Percentiles rank a stretch among this genome's conserved stretches.
Conservation (phyloP, 1,140 invertebrate genomes). For the Andricus grossulariae region DNA sequence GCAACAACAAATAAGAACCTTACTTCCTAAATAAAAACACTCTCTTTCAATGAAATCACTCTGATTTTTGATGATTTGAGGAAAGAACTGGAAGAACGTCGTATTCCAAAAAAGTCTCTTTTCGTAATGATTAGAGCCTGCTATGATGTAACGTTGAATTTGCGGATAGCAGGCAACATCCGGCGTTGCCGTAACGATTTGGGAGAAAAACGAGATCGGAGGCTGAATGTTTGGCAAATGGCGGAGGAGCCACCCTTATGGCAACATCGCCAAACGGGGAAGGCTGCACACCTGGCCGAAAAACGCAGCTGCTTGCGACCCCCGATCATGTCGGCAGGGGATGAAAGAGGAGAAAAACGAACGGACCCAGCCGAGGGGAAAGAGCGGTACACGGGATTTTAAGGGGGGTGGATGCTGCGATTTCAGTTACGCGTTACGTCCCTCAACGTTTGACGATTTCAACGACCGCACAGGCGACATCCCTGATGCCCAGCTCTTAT, state of each 20-base stretch:
- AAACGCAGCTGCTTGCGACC: slow-evolving; percentile 69
- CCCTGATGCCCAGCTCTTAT: background rate
- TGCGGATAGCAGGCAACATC: slow-evolving; percentile 34
- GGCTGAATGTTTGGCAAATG: slow-evolving; percentile 52
- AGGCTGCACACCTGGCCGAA: slow-evolving; percentile 72
- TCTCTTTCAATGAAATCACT: too few relatives aligned
- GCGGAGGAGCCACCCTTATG: slow-evolving; percentile 60
- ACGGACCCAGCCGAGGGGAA: slow-evolving; percentile 44
- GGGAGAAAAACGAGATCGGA: slow-evolving; percentile 41
- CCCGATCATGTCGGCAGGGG: slow-evolving; percentile 63
- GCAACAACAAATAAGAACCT: too few relatives aligned
- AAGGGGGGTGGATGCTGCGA: slow-evolving; percentile 66
- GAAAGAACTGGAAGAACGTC: too few relatives aligned
- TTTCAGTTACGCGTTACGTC: slow-evolving; percentile 69
- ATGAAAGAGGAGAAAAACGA: slow-evolving; percentile 68
- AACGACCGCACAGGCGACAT: slow-evolving; percentile 62
- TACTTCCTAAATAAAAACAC: too few relatives aligned
- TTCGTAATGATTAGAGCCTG: background rate
- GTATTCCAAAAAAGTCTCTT: too few relatives aligned
- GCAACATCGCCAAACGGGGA: slow-evolving; percentile 62
- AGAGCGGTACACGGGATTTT: slow-evolving; percentile 12
- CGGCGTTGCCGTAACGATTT: slow-evolving; percentile 57
- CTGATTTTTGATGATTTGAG: too few relatives aligned
- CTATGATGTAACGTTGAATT: background rate
- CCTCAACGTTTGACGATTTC: slow-evolving; percentile 59